Conservation (phyloP, 2,888 invertebrate species). For the Gnatocerus cornutus region DNA sequence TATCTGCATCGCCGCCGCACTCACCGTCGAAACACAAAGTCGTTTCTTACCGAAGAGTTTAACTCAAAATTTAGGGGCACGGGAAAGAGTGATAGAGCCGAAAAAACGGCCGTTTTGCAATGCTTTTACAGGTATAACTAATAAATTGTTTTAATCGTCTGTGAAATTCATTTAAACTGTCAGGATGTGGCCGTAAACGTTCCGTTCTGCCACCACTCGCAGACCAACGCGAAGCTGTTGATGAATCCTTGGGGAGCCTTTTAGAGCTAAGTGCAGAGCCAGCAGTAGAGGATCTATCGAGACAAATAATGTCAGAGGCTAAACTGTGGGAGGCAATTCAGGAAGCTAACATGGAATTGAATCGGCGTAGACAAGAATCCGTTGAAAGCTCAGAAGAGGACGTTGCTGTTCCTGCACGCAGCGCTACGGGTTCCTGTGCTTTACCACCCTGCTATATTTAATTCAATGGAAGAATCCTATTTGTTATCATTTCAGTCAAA, state of each 20-base stretch:
- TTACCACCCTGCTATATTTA: conserved; percentile 68
- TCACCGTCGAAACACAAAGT: conserved; percentile 57
- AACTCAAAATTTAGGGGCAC: conserved; percentile 44
- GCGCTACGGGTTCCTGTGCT: conserved; percentile 67
- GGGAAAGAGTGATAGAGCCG: conserved; percentile 70
- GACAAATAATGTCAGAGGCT: conserved; percentile 86
- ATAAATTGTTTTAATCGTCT: conserved; percentile 3
- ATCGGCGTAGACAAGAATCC: conserved; percentile 75
- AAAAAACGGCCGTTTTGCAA: conserved; percentile 91
- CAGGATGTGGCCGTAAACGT: conserved; percentile 85
- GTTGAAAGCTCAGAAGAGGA: conserved; percentile 66
- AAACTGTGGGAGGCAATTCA: conserved; percentile 87
- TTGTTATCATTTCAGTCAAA: neutral
- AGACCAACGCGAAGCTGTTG: conserved; percentile 72
- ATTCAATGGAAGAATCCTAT: conserved; percentile 16
- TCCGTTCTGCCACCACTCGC: conserved; percentile 70
- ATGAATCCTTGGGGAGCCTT: conserved; percentile 79
- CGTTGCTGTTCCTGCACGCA: conserved; percentile 60
- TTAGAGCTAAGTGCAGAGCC: conserved; percentile 81
- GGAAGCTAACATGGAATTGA: conserved; percentile 82
- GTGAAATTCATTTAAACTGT: conserved; percentile 31
- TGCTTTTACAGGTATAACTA: conserved; percentile 84
- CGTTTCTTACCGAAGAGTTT: conserved; percentile 64
- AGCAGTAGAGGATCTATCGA: conserved; percentile 82
- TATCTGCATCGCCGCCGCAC: conserved; percentile 53